Base-by-base conservation (phyloP, 2,888 invertebrate genomes). In the Sialis fuliginosa region DNA sequence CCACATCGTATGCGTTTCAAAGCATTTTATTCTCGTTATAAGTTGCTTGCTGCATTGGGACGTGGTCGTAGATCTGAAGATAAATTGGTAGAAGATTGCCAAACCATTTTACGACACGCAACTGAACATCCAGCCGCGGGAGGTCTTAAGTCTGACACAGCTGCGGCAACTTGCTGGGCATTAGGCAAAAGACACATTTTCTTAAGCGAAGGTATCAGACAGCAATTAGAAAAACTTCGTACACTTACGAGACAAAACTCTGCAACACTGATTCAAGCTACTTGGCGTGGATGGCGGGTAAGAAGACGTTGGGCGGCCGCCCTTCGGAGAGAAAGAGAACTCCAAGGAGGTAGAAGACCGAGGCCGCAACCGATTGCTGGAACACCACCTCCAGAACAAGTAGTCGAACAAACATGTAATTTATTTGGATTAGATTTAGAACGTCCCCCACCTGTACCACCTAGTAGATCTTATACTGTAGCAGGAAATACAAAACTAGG, bases 1-100 rank as follows among this genome's bases (percentile, higher is more conserved):
- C 93, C 93, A 31, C 93, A 95, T 64, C 75, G 91, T 55, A 89
- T 93, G 90, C 76, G 92, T 30, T 93, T 92, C 66, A 91, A 89
- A 62, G 88, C 88, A 35, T 93, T 93, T 67, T 84, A 84, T 61
- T 74, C 78, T 1, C 76, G 92, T 32, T 95, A 93, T 68, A 75
- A 85, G 54, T 75, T 89, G 59, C 68, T 92, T 55, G 88, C 85
- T 47, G 81, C 85, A n/a, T 86, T 86, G 60, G 76, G 78, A 52
- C 73, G 71, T 57, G 68, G 76, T 6, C 67, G 79, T 12, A 71
- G 71, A 45, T 81, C 81, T 57, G 81, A 81, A 59, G 83, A 81
- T 58, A 77, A 79, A 4, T 54, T 54, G n/a, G 69, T 77, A 22
- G 85, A 85, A 54, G 85, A 85, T 59, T 83, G 82, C 55, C 76